Percentiles rank a stretch among this genome's conserved stretches.
phyloP scores from a whole-genome alignment of 1,140 invertebrate genomes.

The Paraescarpia echinospica region DNA sequence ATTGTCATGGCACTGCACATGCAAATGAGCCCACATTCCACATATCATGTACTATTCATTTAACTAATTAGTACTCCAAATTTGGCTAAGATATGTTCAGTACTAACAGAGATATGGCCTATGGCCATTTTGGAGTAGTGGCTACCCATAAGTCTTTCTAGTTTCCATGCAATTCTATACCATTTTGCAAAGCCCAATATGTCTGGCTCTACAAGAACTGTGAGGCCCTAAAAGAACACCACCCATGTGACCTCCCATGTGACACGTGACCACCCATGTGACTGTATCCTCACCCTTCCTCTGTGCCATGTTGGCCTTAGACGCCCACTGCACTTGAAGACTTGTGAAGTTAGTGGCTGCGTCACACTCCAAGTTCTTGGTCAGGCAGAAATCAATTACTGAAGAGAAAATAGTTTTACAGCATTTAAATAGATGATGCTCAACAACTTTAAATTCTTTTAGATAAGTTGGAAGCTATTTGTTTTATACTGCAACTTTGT shows the following conservation, averaged over 20 bases:
- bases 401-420: constrained; percentile 30
- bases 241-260: not conserved
- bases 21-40: no score
- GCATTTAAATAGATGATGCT: not conserved
- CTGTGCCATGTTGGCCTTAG: constrained; percentile 85
- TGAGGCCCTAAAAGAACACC: not conserved
- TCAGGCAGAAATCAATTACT: constrained; percentile 96
- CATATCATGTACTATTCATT: no score
- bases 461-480: not conserved
- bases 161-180: not conserved
- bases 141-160: not conserved
- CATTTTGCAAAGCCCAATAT: not conserved
- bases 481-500: not conserved
- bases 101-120: no score
- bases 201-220: not conserved
- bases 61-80: no score
- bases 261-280: not conserved
- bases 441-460: no score
- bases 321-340: constrained; percentile 82
- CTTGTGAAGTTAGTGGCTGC: constrained; percentile 75
- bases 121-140: no score
- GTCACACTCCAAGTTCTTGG: constrained; percentile 78
- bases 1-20: no score
- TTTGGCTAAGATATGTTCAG: no score
- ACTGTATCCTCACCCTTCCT: constrained; percentile 63